These are phyloP conservation scores for Egretta garzetta DNA, from an alignment of 2,113 vertebrate species.

Conservation along the genomic window DNA sequence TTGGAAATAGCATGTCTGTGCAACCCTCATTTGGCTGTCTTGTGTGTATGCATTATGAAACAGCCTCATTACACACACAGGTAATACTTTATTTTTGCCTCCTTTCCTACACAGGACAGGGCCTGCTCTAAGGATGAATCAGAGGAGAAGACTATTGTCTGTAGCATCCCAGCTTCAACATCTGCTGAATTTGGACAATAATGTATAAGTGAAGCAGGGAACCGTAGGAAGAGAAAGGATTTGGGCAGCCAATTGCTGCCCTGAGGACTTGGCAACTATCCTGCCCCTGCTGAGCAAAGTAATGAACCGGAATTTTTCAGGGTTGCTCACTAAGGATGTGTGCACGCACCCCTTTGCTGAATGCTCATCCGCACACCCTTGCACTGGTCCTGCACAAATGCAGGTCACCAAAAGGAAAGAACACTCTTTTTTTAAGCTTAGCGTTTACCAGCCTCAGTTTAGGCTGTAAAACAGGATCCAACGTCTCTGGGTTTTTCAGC, in stretches of 20 bases:
- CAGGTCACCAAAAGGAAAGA: background rate
- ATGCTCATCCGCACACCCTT: background rate
- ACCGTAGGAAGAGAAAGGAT: conserved; percentile 35
- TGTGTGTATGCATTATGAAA: conserved; percentile 12
- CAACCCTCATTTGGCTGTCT: background rate
- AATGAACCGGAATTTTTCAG: background rate
- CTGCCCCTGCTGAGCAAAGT: background rate
- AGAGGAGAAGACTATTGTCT: conserved; percentile 30
- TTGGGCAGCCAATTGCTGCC: background rate
- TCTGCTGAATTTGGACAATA: conserved; percentile 14
- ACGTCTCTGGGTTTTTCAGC: fast-evolving
- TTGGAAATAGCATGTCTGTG: background rate
- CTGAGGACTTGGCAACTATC: conserved; percentile 12
- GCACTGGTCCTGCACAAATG: background rate
- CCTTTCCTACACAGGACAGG: conserved; percentile 32
- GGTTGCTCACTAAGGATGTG: background rate
- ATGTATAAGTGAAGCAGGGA: background rate
- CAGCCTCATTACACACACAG: background rate
- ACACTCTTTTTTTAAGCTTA: background rate
- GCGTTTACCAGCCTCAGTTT: background rate
- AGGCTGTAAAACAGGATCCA: background rate
- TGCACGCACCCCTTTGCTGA: background rate
- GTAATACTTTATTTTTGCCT: background rate
- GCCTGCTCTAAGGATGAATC: conserved; percentile 58
- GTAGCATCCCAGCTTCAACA: background rate